Base-by-base conservation (phyloP, 2,888 invertebrate genomes). In the Hypena proboscidalis region DNA sequence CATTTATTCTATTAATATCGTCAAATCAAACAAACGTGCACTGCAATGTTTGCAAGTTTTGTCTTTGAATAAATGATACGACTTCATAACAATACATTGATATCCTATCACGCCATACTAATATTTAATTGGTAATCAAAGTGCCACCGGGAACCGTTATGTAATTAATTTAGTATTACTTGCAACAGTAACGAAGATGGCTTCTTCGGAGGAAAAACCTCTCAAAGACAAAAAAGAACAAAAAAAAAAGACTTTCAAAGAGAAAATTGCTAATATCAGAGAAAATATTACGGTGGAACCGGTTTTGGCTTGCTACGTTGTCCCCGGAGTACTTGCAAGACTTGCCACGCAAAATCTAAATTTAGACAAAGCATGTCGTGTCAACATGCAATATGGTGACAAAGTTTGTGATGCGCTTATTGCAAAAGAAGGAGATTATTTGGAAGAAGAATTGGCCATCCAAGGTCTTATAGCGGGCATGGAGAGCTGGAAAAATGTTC, bases 331-430 rank as follows among this genome's bases (percentile, higher is more conserved):
- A 0, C 67, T 93, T n/a, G 93, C 95, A 0, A 93, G 94, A 48
- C 77, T 97, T 39, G 96, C 96, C 2, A 95, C 95, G 2, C 96
- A 96, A 81, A 97, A 97, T 80, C 80, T 97, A 10, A 96, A 96
- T 80, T 86, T 97, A 59, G 96, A 96, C 70, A 97, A 97, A 83
- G 96, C 96, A 0, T 97, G 97, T 67, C 86, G 96, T 10, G 96
- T 97, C 0, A 97, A 97, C 70, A 88, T 95, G 69, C 89, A 88
- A 0, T 96, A 94, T 70, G 91, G 94, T 0, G 92, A 93, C 34
- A 85, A 91, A 38, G 92, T 96, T 0, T 97, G 97, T 75, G 93
- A 94, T 65, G 95, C 96, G 0, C 83, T 97, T 2, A 93, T 95
- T 4, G 92, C 92, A 2, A 92, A 95, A 66, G 91, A 95, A 69